Conservation (phyloP, 2,797 vertebrate species). For the Amniataba percoides region DNA sequence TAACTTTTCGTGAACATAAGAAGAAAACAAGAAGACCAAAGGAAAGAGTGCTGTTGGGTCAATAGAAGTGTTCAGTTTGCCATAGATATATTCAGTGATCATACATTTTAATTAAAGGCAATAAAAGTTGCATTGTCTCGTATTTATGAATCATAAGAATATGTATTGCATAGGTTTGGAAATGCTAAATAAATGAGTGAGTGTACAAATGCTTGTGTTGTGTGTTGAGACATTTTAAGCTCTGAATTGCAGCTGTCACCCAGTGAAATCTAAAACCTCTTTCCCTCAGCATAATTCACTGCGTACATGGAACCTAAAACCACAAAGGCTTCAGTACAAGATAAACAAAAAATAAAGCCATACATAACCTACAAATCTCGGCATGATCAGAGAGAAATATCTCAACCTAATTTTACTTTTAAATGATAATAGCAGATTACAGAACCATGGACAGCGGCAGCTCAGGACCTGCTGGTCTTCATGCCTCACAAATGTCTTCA, state of each 20-base stretch:
- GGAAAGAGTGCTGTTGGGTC: not conserved
- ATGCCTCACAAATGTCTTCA: not conserved
- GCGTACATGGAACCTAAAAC: conserved; percentile 63
- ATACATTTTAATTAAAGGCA: not conserved
- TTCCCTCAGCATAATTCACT: conserved; percentile 66
- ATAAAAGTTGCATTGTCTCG: not conserved
- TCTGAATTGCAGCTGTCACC: conserved; percentile 73
- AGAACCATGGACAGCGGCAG: conserved; percentile 83
- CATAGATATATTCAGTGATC: not conserved
- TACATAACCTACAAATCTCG: conserved; percentile 45
- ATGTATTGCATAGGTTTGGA: not conserved
- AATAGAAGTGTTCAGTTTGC: not conserved
- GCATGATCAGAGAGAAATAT: conserved; percentile 9
- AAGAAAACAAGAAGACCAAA: not conserved
- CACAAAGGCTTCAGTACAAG: conserved; percentile 60
- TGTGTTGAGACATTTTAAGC: conserved; percentile 68
- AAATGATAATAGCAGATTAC: conserved; percentile 50
- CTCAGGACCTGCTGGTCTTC: not conserved
- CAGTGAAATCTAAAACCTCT: conserved; percentile 72
- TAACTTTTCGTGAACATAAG: not conserved
- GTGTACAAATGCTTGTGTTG: conserved; percentile 23
- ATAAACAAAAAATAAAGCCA: conserved; percentile 60
- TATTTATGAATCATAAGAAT: not conserved
- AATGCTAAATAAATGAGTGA: conserved; percentile 31
- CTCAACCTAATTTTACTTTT: conserved; percentile 17